Evolutionary conservation across 1,140 invertebrate species (phyloP).

Genomic region (Habropoda laboriosa): DNA sequence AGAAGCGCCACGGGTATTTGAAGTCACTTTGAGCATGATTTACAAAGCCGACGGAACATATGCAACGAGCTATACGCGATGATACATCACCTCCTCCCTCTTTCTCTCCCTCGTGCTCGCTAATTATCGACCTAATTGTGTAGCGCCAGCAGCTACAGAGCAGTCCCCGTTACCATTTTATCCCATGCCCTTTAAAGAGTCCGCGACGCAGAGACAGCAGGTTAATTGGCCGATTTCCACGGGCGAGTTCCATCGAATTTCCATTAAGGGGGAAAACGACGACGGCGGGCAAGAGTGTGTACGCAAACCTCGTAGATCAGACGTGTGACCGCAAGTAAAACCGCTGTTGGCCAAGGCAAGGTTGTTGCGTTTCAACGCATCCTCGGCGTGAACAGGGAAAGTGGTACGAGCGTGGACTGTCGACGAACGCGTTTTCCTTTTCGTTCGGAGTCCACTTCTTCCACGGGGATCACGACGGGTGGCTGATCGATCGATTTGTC

Average conservation of each 20-base stretch:
- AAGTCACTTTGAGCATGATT: background rate
- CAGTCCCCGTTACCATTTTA: background rate
- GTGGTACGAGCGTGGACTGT: constrained; percentile 55
- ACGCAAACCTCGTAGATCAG: constrained; percentile 42
- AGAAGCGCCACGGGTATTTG: background rate
- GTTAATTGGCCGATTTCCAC: constrained; percentile 48
- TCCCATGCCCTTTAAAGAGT: constrained; percentile 30
- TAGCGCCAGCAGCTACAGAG: constrained; percentile 11
- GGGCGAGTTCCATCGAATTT: constrained; percentile 40
- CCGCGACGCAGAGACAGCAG: background rate
- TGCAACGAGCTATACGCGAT: background rate
- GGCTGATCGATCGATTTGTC: too few relatives aligned
- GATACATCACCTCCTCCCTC: background rate
- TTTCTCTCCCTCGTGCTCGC: background rate
- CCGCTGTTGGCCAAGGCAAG: background rate
- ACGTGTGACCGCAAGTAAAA: constrained; percentile 43
- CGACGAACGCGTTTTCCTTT: constrained; percentile 56
- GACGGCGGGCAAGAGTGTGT: background rate
- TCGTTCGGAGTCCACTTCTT: constrained; percentile 22
- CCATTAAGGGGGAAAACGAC: background rate
- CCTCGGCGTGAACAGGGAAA: constrained; percentile 46
- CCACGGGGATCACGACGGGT: background rate
- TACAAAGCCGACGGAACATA: background rate
- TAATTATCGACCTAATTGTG: constrained; percentile 45
- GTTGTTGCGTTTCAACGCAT: constrained; percentile 28